Conservation (phyloP, 2,113 vertebrate species). For the pig (Sus scrofa) region DNA sequence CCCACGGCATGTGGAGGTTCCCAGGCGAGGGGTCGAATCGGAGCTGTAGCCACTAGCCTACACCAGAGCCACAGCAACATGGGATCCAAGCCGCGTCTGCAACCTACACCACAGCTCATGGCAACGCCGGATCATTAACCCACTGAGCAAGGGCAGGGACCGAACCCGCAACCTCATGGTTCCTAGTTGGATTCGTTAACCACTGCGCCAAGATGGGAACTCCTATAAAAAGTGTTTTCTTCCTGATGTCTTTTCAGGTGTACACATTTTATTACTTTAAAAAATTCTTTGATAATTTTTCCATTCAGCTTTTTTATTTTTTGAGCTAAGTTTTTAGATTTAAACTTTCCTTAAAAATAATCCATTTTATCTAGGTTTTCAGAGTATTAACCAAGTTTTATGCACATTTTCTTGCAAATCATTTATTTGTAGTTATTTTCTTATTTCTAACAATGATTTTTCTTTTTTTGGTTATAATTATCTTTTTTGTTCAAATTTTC, state of each 20-base stretch:
- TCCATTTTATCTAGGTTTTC: not conserved
- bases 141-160: too few relatives aligned
- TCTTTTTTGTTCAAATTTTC: not conserved
- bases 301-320: not conserved
- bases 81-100: too few relatives aligned
- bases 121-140: too few relatives aligned
- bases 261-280: not conserved
- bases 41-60: too few relatives aligned
- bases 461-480: not conserved
- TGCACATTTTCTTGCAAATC: not conserved
- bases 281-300: constrained; percentile 28
- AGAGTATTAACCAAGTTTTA: not conserved
- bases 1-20: too few relatives aligned
- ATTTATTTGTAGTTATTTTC: not conserved
- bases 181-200: too few relatives aligned
- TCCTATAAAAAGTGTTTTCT: not conserved
- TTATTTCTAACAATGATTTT: not conserved
- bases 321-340: not conserved
- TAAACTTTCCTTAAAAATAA: constrained; percentile 16
- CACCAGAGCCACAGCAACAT: too few relatives aligned
- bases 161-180: too few relatives aligned
- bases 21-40: too few relatives aligned
- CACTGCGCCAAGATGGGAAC: too few relatives aligned
- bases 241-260: not conserved
- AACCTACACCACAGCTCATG: too few relatives aligned